Base-by-base conservation (phyloP, 2,113 vertebrate genomes). In the Aldabrachelys gigantea region DNA sequence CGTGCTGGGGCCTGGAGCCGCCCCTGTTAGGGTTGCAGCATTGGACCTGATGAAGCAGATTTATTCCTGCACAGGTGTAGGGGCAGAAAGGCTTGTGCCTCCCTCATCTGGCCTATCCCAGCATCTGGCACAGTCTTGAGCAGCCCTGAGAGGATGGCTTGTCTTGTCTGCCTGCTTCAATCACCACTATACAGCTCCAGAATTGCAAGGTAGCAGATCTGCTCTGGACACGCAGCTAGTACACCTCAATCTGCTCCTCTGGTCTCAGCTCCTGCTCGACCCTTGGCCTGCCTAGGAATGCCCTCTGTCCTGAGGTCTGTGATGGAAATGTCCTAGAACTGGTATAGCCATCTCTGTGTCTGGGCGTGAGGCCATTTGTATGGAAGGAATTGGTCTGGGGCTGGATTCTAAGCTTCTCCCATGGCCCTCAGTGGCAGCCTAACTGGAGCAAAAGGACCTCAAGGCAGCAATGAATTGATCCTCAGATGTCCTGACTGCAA, bases 41-140 rank as follows among this genome's bases (percentile, higher is more conserved):
- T 5, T 49, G 62, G 27, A 1, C 17, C 41, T 0, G 83, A 16
- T 3, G 35, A 6, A 12, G 44, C 75, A 16, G 29, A 9, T 44
- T 16, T 35, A 31, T 75, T 35, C 17, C 8, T 53, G 17, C 4
- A 0, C n/a, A 6, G 19, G 22, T 38, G 29, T 78, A 13, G 19
- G 35, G 3, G 6, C 19, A 44, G 72, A 24, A 25, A 75, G 72
- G 3, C 72, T 75, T 11, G 8, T 75, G 5, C 69, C 22, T 41
- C 69, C 8, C 69, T 41, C 69, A 9, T 38, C 24, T 38, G 38
- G 69, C 22, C 38, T 35, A 8, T 65, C 6, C 59, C 59, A 65
- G 31, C 14, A 4, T 65, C 14, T 35, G 59, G 59, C 59, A 35
- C 31, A 41, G 41, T 5, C 21, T 72, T 22, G n/a, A n/a, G 35